Evolutionary conservation across 2,113 vertebrate genomes (phyloP), one percentile per base, ranked within the genome.

Genomic region (Antigone vipio): DNA sequence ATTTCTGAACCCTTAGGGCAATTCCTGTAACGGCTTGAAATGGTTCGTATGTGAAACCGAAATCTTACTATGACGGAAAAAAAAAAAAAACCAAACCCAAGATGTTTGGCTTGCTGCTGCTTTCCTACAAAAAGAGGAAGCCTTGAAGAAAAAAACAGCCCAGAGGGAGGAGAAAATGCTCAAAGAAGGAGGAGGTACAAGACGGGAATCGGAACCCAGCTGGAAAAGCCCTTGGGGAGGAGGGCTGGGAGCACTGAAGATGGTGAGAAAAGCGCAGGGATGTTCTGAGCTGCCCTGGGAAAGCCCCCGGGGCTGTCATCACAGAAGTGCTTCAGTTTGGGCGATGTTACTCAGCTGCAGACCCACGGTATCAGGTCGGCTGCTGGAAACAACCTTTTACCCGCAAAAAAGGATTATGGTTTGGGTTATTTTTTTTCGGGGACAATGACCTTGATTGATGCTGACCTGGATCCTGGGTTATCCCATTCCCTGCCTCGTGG

Each of bases 341-440:
- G 15, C 16, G 32, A 14, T 2, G 1, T n/a, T 23, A 16, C 6
- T 18, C 23, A 20, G 15, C 64, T 2, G 4, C 44, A 17, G 64
- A 17, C 23, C 6, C 23, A 4, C 5, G 2, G 15, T 7, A 2
- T 26, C 66, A 14, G 23, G 11, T 9, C 4, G 5, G 12, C 18
- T 49, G 45, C 67, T 45, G 20, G n/a, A 52, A 71, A 21, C 26
- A 29, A n/a, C 45, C 68, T 52, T 38, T 38, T 52, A 29, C 26
- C 5, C 15, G n/a, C 8, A 14, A 11, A 14, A 11, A 35, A 29
- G 18, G 17, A 35, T 19, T 26, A 4, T 50, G 11, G 15, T 6
- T 14, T 44, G 44, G 44, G 40, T 42, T 42, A 12, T 42, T 44
- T 44, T 22, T 71, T 22, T 35, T 71, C 26, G 29, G n/a, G n/a